These are phyloP conservation scores for Heteropelma amictum DNA, from an alignment of 2,888 invertebrate species.

Conservation along the genomic window DNA sequence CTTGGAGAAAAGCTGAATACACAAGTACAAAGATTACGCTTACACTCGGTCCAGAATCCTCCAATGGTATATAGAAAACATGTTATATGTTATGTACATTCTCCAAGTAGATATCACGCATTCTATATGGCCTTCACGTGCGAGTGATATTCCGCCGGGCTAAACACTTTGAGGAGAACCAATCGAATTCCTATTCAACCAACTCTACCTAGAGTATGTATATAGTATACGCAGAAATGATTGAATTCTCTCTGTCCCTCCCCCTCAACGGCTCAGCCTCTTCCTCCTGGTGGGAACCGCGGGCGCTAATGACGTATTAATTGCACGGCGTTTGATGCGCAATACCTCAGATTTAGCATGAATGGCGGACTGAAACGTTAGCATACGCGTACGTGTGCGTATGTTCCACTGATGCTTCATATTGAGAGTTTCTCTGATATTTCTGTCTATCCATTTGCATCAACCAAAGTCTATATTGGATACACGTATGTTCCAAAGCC, in stretches of 20 bases:
- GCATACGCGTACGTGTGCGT: too few species aligned
- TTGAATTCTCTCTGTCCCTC: too few species aligned
- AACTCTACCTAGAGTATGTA: not conserved
- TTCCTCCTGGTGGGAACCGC: constrained; percentile 27
- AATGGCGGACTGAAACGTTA: not conserved
- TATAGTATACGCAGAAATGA: constrained; percentile 21
- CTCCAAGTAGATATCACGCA: not conserved
- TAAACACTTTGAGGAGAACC: not conserved
- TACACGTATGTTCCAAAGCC: constrained; percentile 62
- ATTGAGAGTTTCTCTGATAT: not conserved
- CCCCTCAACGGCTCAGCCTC: too few species aligned
- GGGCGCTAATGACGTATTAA: constrained; percentile 71
- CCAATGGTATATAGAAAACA: too few species aligned
- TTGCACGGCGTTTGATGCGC: constrained; percentile 69
- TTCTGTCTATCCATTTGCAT: not conserved
- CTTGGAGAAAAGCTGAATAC: too few species aligned
- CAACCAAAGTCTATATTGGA: too few species aligned
- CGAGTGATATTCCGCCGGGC: not conserved
- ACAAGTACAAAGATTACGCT: too few species aligned
- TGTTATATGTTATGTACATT: not conserved
- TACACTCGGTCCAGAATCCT: too few species aligned
- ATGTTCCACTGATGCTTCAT: not conserved
- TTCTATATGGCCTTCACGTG: not conserved
- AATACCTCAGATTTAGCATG: constrained; percentile 26
- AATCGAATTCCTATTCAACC: not conserved